Percentiles rank a stretch among this genome's conserved stretches.
phyloP scores from a whole-genome alignment of 2,113 vertebrate genomes.

The Arenaria interpres region DNA sequence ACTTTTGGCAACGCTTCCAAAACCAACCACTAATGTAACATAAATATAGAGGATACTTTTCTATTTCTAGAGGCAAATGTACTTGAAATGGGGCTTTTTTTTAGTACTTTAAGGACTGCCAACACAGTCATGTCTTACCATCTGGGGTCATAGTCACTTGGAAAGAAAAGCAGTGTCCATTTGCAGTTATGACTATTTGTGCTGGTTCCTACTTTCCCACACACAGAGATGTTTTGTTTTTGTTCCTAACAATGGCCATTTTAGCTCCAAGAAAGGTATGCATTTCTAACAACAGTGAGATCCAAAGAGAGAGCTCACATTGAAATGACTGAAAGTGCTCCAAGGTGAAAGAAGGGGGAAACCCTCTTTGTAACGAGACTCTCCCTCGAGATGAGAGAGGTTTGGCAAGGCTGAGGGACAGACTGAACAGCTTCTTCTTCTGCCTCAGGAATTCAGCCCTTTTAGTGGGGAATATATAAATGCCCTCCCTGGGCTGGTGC shows the following conservation, averaged over 20 bases:
- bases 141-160: background rate
- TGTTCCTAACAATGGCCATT: background rate
- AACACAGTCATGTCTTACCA: background rate
- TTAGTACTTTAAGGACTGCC: slow-evolving; percentile 15
- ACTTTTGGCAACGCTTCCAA: slow-evolving; percentile 59
- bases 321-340: background rate
- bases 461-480: background rate
- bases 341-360: background rate
- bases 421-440: background rate
- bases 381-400: background rate
- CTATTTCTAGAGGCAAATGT: slow-evolving; percentile 72
- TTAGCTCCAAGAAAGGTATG: background rate
- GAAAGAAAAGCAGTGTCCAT: background rate
- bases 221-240: background rate
- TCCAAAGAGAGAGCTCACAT: background rate
- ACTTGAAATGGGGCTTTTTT: slow-evolving; percentile 55
- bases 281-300: background rate
- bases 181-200: background rate
- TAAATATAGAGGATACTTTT: slow-evolving; percentile 73
- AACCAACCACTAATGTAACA: slow-evolving; percentile 70
- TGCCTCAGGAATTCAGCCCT: background rate
- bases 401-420: background rate
- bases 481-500: background rate
- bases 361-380: background rate
- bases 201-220: background rate